Evolutionary conservation across 2,797 vertebrate genomes (phyloP), one percentile per base, ranked within the genome.

Genomic region (Ispidina picta): DNA sequence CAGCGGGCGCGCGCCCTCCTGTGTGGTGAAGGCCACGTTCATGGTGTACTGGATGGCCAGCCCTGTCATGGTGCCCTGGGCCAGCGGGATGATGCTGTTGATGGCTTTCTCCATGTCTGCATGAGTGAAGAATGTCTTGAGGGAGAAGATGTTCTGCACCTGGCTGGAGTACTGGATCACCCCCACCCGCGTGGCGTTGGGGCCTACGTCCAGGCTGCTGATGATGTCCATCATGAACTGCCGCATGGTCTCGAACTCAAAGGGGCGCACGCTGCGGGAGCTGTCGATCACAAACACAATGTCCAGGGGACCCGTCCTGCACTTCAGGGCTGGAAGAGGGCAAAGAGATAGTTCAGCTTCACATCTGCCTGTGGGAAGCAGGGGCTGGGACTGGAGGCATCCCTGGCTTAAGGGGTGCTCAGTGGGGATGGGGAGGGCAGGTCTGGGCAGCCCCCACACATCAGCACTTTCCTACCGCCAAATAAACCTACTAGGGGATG

Each of bases 61-160:
- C 8, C 99, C 99, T 0, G 99, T 99, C 99, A 99, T 99, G 83
- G 99, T 99, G 64, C 99, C 99, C 96, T 99, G 99, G 29, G 99
- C 98, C 64, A 99, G 97, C 0, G 99, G 99, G 56, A 99, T 90
- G 87, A 99, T 98, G 94, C 98, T 94, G 46, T 98, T 98, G 96
- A 99, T 98, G 96, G 98, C 98, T 54, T 98, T 98, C 92, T 99
- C 98, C 98, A 99, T 99, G 65, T 98, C 96, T 0, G 92, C 96
- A 54, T 97, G 95, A 0, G 96, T 98, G 54, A 95, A 95, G 95
- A 98, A 99, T 5, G 98, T 95, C 84, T 98, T 98, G 74, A 99
- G 98, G n/a, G 98, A 98, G 96, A 99, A 99, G 94, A 99, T 98
- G 41, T 97, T 99, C 95, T 99, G 98, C 82, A 99, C 99, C 97